These are phyloP conservation scores for Toxotes lorentzi DNA, from an alignment of 2,797 vertebrate species.

Conservation along the genomic window DNA sequence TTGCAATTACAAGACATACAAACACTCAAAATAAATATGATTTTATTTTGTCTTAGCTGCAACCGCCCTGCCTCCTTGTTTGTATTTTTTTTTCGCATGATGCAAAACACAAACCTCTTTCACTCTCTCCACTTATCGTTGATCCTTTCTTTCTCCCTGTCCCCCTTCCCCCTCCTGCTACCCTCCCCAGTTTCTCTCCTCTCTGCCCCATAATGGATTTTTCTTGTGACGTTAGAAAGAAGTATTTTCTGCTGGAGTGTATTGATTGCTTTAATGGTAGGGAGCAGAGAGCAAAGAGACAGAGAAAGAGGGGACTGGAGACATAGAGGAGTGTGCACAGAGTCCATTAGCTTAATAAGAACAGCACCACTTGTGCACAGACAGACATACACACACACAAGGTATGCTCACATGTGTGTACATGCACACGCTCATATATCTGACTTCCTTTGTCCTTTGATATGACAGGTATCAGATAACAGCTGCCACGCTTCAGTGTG, in stretches of 20 bases:
- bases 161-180: slow-evolving; percentile 18
- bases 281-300: slow-evolving; percentile 72
- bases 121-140: slow-evolving; percentile 65
- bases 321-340: slow-evolving; percentile 66
- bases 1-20: slow-evolving; percentile 31
- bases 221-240: slow-evolving; percentile 81
- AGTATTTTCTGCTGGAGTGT: slow-evolving; percentile 81
- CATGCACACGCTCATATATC: slow-evolving; percentile 52
- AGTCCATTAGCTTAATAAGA: slow-evolving; percentile 88
- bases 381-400: slow-evolving; percentile 36
- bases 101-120: slow-evolving; percentile 65
- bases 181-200: slow-evolving; percentile 54
- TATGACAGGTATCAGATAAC: slow-evolving; percentile 80
- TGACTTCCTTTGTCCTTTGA: slow-evolving; percentile 71
- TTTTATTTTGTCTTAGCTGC: slow-evolving; percentile 35
- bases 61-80: slow-evolving; percentile 35
- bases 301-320: slow-evolving; percentile 65
- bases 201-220: slow-evolving; percentile 82
- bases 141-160: slow-evolving; percentile 58
- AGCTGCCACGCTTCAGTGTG: slow-evolving; percentile 61
- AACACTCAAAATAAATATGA: slow-evolving; percentile 42
- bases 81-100: slow-evolving; percentile 36
- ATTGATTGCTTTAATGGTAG: slow-evolving; percentile 86
- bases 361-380: slow-evolving; percentile 59
- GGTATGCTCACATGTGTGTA: slow-evolving; percentile 20